Evolutionary conservation across 2,797 vertebrate species (phyloP), one percentile per base, ranked within the genome.

Genomic region (Catamblyrhynchus diadema): DNA sequence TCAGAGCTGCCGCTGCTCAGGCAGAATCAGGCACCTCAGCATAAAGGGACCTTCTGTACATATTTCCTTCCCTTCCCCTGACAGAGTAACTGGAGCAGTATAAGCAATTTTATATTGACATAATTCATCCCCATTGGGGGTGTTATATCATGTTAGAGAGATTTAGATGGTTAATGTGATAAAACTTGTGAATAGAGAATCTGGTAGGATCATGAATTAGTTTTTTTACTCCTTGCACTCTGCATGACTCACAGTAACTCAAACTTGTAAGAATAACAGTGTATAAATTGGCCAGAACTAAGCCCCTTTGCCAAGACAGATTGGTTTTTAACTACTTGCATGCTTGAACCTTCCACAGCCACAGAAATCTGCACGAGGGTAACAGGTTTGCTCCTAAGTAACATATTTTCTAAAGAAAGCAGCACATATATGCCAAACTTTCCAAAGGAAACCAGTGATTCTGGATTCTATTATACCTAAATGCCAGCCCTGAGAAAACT

Each of bases 121-220:
- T 91, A 93, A 91, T 88, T 94, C 80, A 86, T 75, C 56, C 89
- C 88, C 89, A 73, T 10, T 73, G 94, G 80, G 73, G 51, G 35
- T 93, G 85, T 94, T 97, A 83, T 90, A 94, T 90, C 85, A 70
- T 94, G 74, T 95, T 91, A 90, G 93, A 86, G 73, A 94, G 94
- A 93, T 93, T 79, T 90, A 95, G 93, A 93, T 95, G 82, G 66
- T 80, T 94, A 94, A 91, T 44, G 67, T 66, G 91, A 96, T 93
- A 95, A 94, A 91, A 93, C 44, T 30, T 75, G 35, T 53, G 56
- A 79, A 90, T 50, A 91, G 73, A 71, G 75, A 83, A 94, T 62
- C 69, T 90, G 62, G 75, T 61, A 88, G 56, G 80, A 84, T 79
- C 80, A 80, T 92, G 81, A 94, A 93, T 83, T 62, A 75, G 51